Evolutionary conservation across 2,113 vertebrate genomes (phyloP), one percentile per base, ranked within the genome.

Genomic region (Cynoglossus semilaevis): DNA sequence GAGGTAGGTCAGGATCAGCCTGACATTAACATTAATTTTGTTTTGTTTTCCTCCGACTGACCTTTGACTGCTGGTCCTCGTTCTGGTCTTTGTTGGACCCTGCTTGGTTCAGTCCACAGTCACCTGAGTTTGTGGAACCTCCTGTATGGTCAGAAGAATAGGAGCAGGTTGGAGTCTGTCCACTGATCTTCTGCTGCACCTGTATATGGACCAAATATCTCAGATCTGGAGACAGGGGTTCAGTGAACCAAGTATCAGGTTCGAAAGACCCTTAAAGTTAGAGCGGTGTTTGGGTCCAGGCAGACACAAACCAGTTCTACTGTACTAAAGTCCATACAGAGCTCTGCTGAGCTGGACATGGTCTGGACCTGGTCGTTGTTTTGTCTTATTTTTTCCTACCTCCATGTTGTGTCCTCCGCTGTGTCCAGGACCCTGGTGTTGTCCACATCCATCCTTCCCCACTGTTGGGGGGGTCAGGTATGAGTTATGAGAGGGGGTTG

Each of bases 401-500:
- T 95, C 90, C 22, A 92, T 71, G 1, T 76, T 64, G 58, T 90
- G 88, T n/a, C 87, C 90, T 80, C 92, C 92, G 76, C 54, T 76
- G 77, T 68, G 72, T 53, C 46, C 80, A 40, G 84, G 85, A 41
- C 89, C 78, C 0, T 93, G 90, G 56, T 91, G 84, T 53, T 81
- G 87, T 8, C 86, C 61, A 55, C 85, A 92, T 10, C 87, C 88
- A 5, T 97, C 95, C 49, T 88, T 84, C 8, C 87, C 89, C 63
- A 88, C 82, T 0, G 90, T 44, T 22, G 85, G 77, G 0, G 94
- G 89, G 1, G 95, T 90, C 72, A 96, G 87, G 81, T 95, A 96
- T 63, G 91, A 89, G 80, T 88, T 92, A 71, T 92, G 94, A 8
- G 97, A 95, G 6, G 22, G 22, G 0, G 97, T 96, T 0, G 94